A percentile compares a stretch with the other conserved stretches of the same genome.
These are phyloP conservation scores for Macaria liturata DNA, from an alignment of 2,888 invertebrate species.

Conservation along the genomic window DNA sequence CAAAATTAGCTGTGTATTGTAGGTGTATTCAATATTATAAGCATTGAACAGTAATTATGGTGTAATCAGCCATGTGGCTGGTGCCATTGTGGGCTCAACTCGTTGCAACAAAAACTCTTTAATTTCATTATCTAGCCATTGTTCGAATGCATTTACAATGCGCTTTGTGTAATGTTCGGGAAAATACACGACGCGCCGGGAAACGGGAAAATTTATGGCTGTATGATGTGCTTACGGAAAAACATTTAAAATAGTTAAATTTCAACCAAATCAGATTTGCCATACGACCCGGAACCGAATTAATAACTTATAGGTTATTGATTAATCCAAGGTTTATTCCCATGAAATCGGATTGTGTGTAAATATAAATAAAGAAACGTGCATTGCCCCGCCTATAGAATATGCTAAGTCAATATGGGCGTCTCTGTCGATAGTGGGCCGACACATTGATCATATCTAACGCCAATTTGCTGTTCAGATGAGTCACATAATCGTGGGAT, in stretches of 20 bases:
- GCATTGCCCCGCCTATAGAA: conserved; percentile 44
- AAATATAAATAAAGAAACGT: conserved; percentile 42
- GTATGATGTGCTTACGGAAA: background rate
- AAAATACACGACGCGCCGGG: conserved; percentile 4
- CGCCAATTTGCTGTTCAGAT: conserved; percentile 15
- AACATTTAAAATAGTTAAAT: background rate
- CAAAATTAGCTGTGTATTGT: conserved; percentile 22
- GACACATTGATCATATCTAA: conserved; percentile 19
- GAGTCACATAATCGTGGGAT: conserved; percentile 9
- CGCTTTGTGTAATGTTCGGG: conserved; percentile 47
- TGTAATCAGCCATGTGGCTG: conserved; percentile 37
- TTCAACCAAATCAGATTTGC: no score
- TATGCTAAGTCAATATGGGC: conserved; percentile 41
- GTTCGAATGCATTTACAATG: conserved; percentile 61
- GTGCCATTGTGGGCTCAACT: conserved; percentile 44
- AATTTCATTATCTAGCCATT: conserved; percentile 65
- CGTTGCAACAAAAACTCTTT: conserved; percentile 52
- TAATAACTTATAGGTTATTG: background rate
- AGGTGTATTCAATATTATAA: conserved; percentile 29
- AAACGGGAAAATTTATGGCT: conserved; percentile 4
- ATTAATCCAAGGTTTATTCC: conserved; percentile 18
- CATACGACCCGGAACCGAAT: background rate
- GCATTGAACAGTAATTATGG: conserved; percentile 35
- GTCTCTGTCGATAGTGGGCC: conserved; percentile 18
- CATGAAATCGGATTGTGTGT: conserved; percentile 35